Evolutionary conservation across 2,113 vertebrate species (phyloP).

Genomic region (Takifugu flavidus): DNA sequence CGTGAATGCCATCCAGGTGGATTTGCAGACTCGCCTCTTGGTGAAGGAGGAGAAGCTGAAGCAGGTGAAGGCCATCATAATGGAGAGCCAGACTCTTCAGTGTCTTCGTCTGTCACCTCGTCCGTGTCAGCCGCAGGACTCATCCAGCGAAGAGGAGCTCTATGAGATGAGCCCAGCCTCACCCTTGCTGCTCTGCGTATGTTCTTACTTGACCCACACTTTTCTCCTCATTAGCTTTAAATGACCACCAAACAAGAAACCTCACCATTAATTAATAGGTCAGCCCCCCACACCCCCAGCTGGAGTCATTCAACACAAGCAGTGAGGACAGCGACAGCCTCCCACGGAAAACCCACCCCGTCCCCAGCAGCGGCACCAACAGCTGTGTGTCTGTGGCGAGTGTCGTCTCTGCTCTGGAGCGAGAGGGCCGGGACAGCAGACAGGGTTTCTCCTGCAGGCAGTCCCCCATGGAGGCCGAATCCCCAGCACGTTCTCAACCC

Average conservation of each 20-base stretch:
- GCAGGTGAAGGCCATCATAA: constrained; percentile 95
- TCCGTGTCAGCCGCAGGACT: constrained; percentile 59
- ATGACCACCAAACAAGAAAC: too few relatives aligned
- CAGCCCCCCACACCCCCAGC: too few relatives aligned
- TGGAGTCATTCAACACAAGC: not conserved
- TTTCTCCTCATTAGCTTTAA: too few relatives aligned
- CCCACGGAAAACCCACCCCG: not conserved
- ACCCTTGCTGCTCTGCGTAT: constrained; percentile 57
- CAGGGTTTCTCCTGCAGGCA: not conserved
- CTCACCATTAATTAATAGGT: too few relatives aligned
- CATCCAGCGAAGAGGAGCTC: constrained; percentile 81
- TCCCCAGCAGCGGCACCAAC: not conserved
- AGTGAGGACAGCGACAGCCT: not conserved
- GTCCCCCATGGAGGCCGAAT: not conserved
- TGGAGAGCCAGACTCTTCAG: constrained; percentile 75
- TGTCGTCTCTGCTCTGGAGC: not conserved
- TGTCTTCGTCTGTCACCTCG: constrained; percentile 73
- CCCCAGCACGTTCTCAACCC: not conserved
- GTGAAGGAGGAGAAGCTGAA: constrained; percentile 98
- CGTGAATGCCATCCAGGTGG: constrained; percentile 90
- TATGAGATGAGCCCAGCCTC: constrained; percentile 79
- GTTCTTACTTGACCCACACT: too few relatives aligned
- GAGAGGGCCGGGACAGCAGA: not conserved
- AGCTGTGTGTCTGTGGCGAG: not conserved
- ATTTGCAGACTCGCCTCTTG: constrained; percentile 99